phyloP scores from a whole-genome alignment of 2,797 vertebrate genomes.

The Odontamblyopus rebecca region DNA sequence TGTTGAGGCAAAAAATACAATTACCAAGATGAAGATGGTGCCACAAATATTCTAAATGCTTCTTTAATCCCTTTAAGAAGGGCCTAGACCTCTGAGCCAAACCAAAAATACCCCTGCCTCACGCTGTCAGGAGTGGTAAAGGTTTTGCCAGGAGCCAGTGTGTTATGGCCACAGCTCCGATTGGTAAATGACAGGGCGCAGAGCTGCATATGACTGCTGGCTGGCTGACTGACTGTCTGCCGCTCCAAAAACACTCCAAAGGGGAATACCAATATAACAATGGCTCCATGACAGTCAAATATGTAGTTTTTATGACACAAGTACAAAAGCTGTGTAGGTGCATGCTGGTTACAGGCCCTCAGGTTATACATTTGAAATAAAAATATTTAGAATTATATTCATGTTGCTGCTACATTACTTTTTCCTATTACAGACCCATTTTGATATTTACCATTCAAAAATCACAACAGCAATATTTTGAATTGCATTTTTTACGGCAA shows the following conservation, averaged over 20 bases:
- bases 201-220: slow-evolving; percentile 52
- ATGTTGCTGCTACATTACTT: not conserved
- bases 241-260: slow-evolving; percentile 50
- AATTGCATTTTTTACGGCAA: too few relatives aligned
- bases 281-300: slow-evolving; percentile 29
- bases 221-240: slow-evolving; percentile 39
- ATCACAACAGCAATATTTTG: too few relatives aligned
- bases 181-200: slow-evolving; percentile 56
- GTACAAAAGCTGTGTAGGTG: slow-evolving; percentile 8
- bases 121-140: slow-evolving; percentile 23
- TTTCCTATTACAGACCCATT: not conserved
- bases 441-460: not conserved
- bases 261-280: slow-evolving; percentile 54
- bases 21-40: not conserved
- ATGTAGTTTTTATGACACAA: slow-evolving; percentile 25
- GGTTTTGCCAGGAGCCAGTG: slow-evolving; percentile 40
- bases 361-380: not conserved
- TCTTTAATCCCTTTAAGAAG: slow-evolving; percentile 24
- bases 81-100: slow-evolving; percentile 36
- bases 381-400: not conserved
- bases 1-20: not conserved
- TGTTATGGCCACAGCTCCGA: slow-evolving; percentile 47
- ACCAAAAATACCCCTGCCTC: slow-evolving; percentile 27
- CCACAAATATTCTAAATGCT: not conserved
- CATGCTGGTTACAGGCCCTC: not conserved